A percentile compares a stretch with the other conserved stretches of the same genome.
Evolutionary conservation across 64 coral and sea anemone genomes (phyloP).

Genomic region (Cladopsammia gracilis): DNA sequence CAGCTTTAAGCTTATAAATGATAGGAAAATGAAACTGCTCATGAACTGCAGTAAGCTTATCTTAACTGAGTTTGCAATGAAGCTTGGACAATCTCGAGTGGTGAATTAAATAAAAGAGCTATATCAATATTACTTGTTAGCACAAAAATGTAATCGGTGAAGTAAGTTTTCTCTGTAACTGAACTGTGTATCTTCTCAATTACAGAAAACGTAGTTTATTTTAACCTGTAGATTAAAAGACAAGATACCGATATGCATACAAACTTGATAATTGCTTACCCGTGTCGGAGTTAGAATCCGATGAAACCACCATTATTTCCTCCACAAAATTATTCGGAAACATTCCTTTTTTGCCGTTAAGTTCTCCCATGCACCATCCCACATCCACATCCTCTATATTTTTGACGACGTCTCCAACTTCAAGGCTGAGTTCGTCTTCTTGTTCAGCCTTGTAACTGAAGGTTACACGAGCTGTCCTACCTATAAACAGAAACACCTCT

Average conservation of each 20-base stretch:
- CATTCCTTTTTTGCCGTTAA: constrained; percentile 73
- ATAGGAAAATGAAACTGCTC: not conserved
- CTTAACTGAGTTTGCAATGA: not conserved
- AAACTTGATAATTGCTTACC: not conserved
- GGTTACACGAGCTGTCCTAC: constrained; percentile 76
- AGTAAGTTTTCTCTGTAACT: too few species aligned
- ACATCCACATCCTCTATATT: constrained; percentile 69
- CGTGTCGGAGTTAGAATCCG: not conserved
- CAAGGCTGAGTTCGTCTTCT: constrained; percentile 67
- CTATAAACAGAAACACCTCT: not conserved
- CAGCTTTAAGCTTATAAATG: not conserved
- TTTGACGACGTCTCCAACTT: constrained; percentile 77
- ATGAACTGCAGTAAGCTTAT: not conserved
- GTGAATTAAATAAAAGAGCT: too few species aligned
- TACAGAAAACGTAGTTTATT: not conserved
- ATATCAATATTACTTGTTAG: too few species aligned
- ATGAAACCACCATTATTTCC: constrained; percentile 13
- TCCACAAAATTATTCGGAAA: constrained; percentile 91
- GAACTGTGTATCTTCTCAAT: not conserved
- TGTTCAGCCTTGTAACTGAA: constrained; percentile 71
- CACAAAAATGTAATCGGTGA: too few species aligned
- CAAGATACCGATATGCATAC: not conserved
- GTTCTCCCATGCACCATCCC: constrained; percentile 86
- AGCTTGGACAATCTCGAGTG: too few species aligned
- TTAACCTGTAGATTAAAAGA: not conserved